A percentile compares a stretch with the other conserved stretches of the same genome.
Evolutionary conservation across 2,113 vertebrate species (phyloP).

Genomic region (Murina feae): DNA sequence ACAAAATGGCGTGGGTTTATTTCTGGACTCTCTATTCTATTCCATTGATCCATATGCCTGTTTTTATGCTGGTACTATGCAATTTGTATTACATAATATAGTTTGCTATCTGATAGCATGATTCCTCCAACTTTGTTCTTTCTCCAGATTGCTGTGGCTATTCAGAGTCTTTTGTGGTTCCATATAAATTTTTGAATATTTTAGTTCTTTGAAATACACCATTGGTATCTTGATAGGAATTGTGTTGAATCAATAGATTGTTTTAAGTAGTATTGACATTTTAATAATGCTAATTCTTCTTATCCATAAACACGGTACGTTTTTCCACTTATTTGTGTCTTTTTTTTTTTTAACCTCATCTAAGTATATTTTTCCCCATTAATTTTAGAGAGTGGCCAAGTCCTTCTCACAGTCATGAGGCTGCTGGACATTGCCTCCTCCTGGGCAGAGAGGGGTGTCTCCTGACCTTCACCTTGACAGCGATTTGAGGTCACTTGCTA

Average conservation of each 20-base stretch:
- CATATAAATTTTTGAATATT: not conserved
- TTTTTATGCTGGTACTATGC: not conserved
- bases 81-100: not conserved
- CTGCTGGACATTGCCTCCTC: not conserved
- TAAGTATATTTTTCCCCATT: too few relatives aligned
- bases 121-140: not conserved
- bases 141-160: not conserved
- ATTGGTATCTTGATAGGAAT: not conserved
- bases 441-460: not conserved
- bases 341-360: not conserved
- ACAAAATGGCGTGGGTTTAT: not conserved
- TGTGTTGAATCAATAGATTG: not conserved
- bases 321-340: not conserved
- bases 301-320: not conserved
- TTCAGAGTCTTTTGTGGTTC: not conserved
- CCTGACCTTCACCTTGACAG: not conserved
- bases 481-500: too few relatives aligned
- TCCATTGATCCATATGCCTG: not conserved
- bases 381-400: not conserved
- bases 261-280: not conserved
- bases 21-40: not conserved
- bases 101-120: not conserved
- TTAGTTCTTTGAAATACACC: not conserved
- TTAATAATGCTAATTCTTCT: not conserved
- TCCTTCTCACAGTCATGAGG: not conserved